A percentile compares a stretch with the other conserved stretches of the same genome.
These are phyloP conservation scores for Porites divaricata DNA, from an alignment of 92 coral and sea anemone genomes.

Conservation along the genomic window DNA sequence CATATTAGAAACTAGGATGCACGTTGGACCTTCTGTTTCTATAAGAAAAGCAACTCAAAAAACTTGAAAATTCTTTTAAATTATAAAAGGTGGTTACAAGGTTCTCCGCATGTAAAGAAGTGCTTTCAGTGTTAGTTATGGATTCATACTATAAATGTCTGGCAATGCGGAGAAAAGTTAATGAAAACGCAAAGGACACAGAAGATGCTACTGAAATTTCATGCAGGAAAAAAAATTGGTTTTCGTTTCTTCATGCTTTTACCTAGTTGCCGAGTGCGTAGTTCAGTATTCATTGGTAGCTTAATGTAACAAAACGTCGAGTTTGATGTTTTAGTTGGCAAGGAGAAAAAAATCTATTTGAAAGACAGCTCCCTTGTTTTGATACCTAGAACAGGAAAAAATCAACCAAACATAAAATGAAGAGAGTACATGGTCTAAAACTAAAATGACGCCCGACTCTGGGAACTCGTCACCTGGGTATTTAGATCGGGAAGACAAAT, in stretches of 20 bases:
- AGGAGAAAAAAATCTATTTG: background rate
- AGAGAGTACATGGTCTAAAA: background rate
- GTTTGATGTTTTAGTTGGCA: background rate
- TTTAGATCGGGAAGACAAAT: constrained; percentile 49
- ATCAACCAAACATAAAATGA: background rate
- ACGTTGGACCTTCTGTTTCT: background rate
- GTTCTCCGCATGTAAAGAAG: background rate
- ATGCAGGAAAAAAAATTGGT: background rate
- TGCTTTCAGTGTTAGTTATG: background rate
- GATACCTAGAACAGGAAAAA: background rate
- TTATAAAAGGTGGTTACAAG: background rate
- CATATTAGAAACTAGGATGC: background rate
- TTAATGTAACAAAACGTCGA: background rate
- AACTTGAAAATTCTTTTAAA: too few relatives aligned
- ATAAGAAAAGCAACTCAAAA: background rate
- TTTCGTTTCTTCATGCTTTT: background rate
- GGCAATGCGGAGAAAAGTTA: background rate
- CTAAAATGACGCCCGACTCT: constrained; percentile 46
- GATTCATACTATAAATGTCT: background rate
- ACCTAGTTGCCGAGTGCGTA: too few relatives aligned
- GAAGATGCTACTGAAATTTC: background rate
- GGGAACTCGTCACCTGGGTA: constrained; percentile 74
- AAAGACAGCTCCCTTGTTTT: too few relatives aligned
- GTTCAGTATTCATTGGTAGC: too few relatives aligned
- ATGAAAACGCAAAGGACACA: background rate